Conservation (phyloP, 1,140 invertebrate genomes). For the Neodiprion lecontei region DNA sequence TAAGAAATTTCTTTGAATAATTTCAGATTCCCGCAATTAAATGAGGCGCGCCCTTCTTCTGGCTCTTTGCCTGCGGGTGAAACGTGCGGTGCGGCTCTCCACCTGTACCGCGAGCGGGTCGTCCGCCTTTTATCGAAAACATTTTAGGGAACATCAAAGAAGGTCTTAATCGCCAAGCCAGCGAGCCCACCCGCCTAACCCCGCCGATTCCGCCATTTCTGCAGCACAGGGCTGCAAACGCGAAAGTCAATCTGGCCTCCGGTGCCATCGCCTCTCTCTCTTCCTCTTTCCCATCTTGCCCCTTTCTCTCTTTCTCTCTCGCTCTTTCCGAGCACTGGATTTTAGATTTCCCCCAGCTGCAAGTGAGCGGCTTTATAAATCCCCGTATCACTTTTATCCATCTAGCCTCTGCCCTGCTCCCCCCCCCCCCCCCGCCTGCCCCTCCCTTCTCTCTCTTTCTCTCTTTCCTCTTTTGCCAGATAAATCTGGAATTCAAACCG, state of each 20-base stretch:
- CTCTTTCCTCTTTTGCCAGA: constrained; percentile 17
- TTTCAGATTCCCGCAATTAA: constrained; percentile 56
- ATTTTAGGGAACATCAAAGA: constrained; percentile 58
- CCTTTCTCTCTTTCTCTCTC: neutral
- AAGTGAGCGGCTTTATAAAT: constrained; percentile 17
- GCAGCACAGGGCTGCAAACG: too few species aligned
- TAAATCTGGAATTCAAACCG: constrained; percentile 5
- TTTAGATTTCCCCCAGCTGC: neutral
- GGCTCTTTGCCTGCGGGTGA: constrained; percentile 4
- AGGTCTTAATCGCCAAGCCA: constrained; percentile 34
- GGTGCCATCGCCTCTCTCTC: neutral
- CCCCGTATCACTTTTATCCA: constrained; percentile 31
- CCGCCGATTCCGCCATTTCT: neutral
- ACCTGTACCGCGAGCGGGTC: constrained; percentile 54
- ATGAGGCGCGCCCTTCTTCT: constrained; percentile 49
- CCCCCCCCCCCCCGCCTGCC: neutral
- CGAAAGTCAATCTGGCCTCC: neutral
- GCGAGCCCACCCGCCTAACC: neutral
- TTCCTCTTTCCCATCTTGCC: neutral
- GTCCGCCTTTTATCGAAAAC: constrained; percentile 53
- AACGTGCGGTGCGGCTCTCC: constrained; percentile 31
- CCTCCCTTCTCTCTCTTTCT: constrained; percentile 14
- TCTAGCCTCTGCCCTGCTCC: constrained; percentile 34
- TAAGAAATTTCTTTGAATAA: constrained; percentile 36
- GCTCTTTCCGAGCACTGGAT: neutral